Percentiles rank a stretch among this genome's conserved stretches.
These are phyloP conservation scores for Callitettix versicolor DNA, from an alignment of 1,140 invertebrate species.

Conservation along the genomic window DNA sequence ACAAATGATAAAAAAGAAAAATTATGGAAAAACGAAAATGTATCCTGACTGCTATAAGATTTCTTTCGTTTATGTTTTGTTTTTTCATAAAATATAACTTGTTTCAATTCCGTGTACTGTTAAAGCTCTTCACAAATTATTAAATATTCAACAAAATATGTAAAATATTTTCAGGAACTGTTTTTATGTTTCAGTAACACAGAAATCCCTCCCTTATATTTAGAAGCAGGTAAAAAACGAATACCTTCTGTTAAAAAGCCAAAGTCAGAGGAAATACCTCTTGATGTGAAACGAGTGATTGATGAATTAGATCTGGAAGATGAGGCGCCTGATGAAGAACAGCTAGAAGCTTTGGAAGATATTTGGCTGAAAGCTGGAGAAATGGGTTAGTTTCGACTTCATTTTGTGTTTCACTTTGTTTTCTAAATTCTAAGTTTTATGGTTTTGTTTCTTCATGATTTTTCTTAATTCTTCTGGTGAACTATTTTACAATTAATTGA, in stretches of 20 bases:
- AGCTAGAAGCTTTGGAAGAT: constrained; percentile 63
- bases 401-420: neutral
- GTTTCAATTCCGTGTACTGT: too few species aligned
- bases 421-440: neutral
- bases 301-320: constrained; percentile 35
- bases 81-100: too few species aligned
- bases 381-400: constrained; percentile 42
- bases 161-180: too few species aligned
- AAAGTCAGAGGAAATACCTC: constrained; percentile 33
- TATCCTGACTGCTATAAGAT: too few species aligned
- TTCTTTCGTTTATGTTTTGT: too few species aligned
- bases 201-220: constrained; percentile 48
- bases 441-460: neutral
- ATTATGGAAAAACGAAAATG: too few species aligned
- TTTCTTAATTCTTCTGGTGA: neutral
- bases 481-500: too few species aligned
- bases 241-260: constrained; percentile 44
- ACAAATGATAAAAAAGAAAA: too few species aligned
- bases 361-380: constrained; percentile 74
- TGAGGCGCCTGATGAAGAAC: constrained; percentile 51
- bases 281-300: constrained; percentile 37
- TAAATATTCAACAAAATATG: too few species aligned
- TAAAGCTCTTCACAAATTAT: too few species aligned
- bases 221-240: constrained; percentile 44
- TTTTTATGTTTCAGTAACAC: constrained; percentile 28